Base-by-base conservation (phyloP, 1,140 invertebrate genomes). In the Mercenaria mercenaria region DNA sequence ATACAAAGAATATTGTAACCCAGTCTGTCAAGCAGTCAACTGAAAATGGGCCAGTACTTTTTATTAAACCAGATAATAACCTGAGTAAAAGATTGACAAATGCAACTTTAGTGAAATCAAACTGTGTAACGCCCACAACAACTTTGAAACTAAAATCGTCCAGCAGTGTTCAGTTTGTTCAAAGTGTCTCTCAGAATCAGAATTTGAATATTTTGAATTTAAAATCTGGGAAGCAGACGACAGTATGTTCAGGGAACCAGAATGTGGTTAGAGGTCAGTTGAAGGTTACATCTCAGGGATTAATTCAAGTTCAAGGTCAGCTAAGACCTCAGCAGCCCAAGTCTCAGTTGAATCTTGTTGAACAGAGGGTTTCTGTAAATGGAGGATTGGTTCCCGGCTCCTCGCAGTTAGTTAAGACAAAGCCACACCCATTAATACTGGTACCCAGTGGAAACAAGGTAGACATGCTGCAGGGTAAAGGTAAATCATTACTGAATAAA, bases 271-370 rank as follows among this genome's bases (percentile, higher is more conserved):
- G 74, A 81, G 90, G 89, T 85, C 91, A 91, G 76, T 85, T 93
- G 8, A 91, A 91, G 59, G 92, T 93, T 13, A 93, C 92, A 50
- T 76, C 91, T 86, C 90, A 93, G 39, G 92, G 92, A 85, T 56
- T 93, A 20, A 91, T 89, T 1, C 80, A 84, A 50, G 80, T 89
- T 80, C 86, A 88, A 81, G 86, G 86, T 52, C 86, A 88, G 52
- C 47, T 79, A 1, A 41, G 56, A n/a, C 37, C 37, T 47, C 76
- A 79, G 47, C 76, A 79, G 32, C 8, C 32, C 3, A 37, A 79
- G 32, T 34, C 76, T 13, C 76, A 79, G 2, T 13, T 50, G 8
- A 77, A 26, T 34, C 32, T n/a, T 67, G 23, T 41, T 72, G 77
- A 88, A 67, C 64, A 69, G 41, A 69, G 23, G 69, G 1, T 41